Conservation (phyloP, 2,888 invertebrate genomes). For the Uropetala carovei region DNA sequence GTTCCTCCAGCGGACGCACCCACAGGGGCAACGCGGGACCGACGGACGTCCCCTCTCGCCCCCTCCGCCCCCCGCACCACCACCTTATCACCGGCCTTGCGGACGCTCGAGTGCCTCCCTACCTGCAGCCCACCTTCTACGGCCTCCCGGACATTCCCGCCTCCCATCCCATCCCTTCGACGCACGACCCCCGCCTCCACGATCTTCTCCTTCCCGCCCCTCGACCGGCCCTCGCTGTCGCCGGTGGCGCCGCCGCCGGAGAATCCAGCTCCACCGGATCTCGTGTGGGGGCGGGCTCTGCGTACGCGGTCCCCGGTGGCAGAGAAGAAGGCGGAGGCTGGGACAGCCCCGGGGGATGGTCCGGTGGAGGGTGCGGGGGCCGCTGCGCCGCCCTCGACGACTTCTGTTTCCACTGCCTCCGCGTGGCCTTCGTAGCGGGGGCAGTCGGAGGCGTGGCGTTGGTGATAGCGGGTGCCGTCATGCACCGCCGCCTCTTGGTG, state of each 20-base stretch:
- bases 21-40: constrained; percentile 68
- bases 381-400: constrained; percentile 84
- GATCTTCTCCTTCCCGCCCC: not conserved
- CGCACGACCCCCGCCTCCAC: not conserved
- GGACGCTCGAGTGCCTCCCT: constrained; percentile 21
- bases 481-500: constrained; percentile 81
- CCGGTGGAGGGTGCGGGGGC: constrained; percentile 81
- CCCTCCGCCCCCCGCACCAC: constrained; percentile 64
- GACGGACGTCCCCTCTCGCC: constrained; percentile 60
- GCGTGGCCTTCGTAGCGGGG: constrained; percentile 83
- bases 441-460: constrained; percentile 82
- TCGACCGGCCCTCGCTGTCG: constrained; percentile 71
- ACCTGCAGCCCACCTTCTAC: constrained; percentile 62
- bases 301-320: not conserved
- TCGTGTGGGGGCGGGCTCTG: not conserved
- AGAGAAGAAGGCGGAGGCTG: not conserved
- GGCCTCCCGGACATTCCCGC: constrained; percentile 28
- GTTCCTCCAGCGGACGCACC: constrained; percentile 70
- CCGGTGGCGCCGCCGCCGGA: constrained; percentile 73
- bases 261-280: not conserved
- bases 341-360: constrained; percentile 18
- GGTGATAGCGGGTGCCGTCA: constrained; percentile 81
- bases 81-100: constrained; percentile 54
- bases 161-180: constrained; percentile 27
- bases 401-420: constrained; percentile 84